phyloP scores from a whole-genome alignment of 2,888 invertebrate species.

The Stomorhina lunata region DNA sequence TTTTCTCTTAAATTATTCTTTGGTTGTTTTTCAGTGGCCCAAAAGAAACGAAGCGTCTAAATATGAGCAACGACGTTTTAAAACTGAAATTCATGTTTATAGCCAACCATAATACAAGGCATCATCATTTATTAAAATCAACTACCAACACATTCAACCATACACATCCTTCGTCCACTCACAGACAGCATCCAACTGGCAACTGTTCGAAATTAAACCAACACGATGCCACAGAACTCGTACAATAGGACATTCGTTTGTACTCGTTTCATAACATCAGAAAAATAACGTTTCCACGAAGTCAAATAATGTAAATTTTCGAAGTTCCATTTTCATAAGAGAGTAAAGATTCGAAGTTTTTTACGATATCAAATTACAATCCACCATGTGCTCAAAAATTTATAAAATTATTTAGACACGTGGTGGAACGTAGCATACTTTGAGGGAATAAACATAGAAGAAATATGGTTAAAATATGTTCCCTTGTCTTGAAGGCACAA shows the following conservation, averaged over 20 bases:
- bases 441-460: conserved; percentile 8
- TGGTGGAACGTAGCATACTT: conserved; percentile 72
- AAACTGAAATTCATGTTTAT: conserved; percentile 70
- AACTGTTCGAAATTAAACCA: conserved; percentile 55
- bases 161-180: neutral
- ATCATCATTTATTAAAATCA: conserved; percentile 54
- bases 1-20: neutral
- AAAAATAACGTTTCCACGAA: conserved; percentile 34
- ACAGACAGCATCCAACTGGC: conserved; percentile 44
- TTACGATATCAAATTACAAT: conserved; percentile 62
- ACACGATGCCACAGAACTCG: neutral
- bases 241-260: conserved; percentile 36
- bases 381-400: conserved; percentile 74
- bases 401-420: conserved; percentile 67
- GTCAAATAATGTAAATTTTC: conserved; percentile 40
- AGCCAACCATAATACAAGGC: conserved; percentile 60
- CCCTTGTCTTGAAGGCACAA: conserved; percentile 33
- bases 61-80: conserved; percentile 73
- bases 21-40: neutral
- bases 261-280: conserved; percentile 33
- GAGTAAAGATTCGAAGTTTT: neutral
- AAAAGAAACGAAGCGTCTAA: conserved; percentile 69
- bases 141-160: conserved; percentile 21
- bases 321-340: neutral
- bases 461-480: conserved; percentile 51